These are phyloP conservation scores for Percopsis transmontana DNA, from an alignment of 2,113 vertebrate species.

Conservation along the genomic window DNA sequence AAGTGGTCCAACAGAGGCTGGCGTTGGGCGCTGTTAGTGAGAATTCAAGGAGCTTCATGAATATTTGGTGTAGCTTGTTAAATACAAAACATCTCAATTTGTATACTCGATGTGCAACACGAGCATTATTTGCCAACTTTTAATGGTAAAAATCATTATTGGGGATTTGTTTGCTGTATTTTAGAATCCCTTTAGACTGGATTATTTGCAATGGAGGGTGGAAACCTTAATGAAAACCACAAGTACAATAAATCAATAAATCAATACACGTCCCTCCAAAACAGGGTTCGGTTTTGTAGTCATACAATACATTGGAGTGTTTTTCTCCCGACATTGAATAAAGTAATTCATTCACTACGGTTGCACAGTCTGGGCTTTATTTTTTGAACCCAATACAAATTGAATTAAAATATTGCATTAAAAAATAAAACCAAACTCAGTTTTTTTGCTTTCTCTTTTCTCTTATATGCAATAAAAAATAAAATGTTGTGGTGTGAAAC, in stretches of 20 bases:
- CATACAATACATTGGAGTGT: conserved; percentile 11
- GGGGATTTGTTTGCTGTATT: conserved; percentile 9
- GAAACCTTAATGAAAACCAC: conserved; percentile 13
- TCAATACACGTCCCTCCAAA: not conserved
- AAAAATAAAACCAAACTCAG: conserved; percentile 2
- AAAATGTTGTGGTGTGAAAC: not conserved
- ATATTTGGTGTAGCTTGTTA: conserved; percentile 55
- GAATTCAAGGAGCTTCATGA: conserved; percentile 54
- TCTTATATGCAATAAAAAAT: not conserved
- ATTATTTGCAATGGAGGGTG: conserved; percentile 6
- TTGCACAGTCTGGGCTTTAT: conserved; percentile 12
- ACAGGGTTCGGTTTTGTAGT: conserved; percentile 24
- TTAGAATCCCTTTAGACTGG: not conserved
- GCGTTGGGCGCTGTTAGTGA: conserved; percentile 43
- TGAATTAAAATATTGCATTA: not conserved
- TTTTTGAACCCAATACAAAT: conserved; percentile 12
- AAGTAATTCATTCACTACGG: not conserved
- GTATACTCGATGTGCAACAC: conserved; percentile 12
- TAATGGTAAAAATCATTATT: conserved; percentile 14
- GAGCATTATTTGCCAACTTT: conserved; percentile 20
- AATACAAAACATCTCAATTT: conserved; percentile 40
- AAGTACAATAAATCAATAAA: conserved; percentile 13
- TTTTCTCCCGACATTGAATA: not conserved
- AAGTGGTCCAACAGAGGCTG: conserved; percentile 59
- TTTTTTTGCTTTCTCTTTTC: not conserved